phyloP scores from a whole-genome alignment of 2,888 invertebrate species.

The Caenorhabditis macrosperma region DNA sequence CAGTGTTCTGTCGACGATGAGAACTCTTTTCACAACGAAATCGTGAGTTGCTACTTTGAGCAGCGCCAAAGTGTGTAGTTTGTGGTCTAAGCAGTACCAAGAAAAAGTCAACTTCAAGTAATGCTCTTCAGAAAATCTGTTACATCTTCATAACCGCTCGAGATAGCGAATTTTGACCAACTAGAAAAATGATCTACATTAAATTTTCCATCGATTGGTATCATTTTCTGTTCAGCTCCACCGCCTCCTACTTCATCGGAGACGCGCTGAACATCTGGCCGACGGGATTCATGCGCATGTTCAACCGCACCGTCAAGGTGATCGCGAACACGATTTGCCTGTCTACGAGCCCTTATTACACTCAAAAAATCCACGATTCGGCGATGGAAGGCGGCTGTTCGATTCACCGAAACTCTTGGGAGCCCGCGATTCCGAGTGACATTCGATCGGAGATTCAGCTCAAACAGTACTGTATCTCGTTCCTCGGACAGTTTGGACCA shows the following conservation, averaged over 20 bases:
- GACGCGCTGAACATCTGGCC: constrained; percentile 51
- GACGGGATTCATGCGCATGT: constrained; percentile 57
- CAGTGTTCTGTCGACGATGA: constrained; percentile 21
- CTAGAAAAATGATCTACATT: neutral
- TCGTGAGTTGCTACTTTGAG: neutral
- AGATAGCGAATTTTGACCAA: constrained; percentile 1
- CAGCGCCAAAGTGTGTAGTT: neutral
- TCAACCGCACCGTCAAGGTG: constrained; percentile 45
- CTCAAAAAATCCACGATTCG: constrained; percentile 51
- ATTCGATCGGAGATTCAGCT: constrained; percentile 50
- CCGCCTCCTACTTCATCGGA: constrained; percentile 31
- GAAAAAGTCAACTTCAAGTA: too few species aligned
- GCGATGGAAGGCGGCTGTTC: constrained; percentile 43
- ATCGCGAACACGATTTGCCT: constrained; percentile 49
- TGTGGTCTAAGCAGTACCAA: too few species aligned
- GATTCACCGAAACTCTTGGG: constrained; percentile 51
- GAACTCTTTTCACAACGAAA: constrained; percentile 12
- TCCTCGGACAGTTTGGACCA: constrained; percentile 56
- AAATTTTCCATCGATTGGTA: neutral
- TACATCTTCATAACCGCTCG: neutral
- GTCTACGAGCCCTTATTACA: constrained; percentile 41
- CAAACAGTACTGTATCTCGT: constrained; percentile 40
- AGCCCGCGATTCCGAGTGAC: constrained; percentile 53
- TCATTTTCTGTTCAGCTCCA: constrained; percentile 6
- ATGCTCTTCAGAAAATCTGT: neutral